Evolutionary conservation across 2,797 vertebrate species (phyloP).

Genomic region (Amphiprion clarkii): DNA sequence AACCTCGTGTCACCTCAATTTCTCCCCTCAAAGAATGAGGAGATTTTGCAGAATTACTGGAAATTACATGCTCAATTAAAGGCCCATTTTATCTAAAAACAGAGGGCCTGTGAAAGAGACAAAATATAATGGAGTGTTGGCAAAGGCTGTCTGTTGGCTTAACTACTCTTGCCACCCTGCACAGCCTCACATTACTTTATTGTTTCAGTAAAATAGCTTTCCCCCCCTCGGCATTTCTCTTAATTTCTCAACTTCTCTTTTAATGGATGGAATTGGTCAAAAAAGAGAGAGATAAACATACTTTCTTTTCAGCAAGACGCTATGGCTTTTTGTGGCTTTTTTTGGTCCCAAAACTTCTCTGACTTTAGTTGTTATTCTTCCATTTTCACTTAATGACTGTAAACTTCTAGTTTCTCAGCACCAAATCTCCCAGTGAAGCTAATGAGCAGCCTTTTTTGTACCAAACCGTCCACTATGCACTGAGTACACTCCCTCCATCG

Average conservation of each 20-base stretch:
- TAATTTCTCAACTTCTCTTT: constrained; percentile 61
- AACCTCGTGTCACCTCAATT: constrained; percentile 74
- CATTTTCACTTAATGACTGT: constrained; percentile 44
- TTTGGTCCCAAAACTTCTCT: constrained; percentile 50
- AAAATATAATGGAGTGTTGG: constrained; percentile 49
- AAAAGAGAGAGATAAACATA: constrained; percentile 64
- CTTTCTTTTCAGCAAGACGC: constrained; percentile 37
- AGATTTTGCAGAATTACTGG: constrained; percentile 70
- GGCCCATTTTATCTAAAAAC: constrained; percentile 71
- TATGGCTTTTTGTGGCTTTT: constrained; percentile 17
- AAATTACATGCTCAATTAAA: constrained; percentile 77
- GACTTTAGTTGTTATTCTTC: constrained; percentile 37
- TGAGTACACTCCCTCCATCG: neutral
- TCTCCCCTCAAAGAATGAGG: constrained; percentile 63
- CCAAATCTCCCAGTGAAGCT: constrained; percentile 29
- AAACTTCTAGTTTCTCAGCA: constrained; percentile 44
- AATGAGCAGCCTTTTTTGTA: neutral
- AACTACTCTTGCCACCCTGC: constrained; percentile 61
- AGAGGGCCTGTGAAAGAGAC: constrained; percentile 58
- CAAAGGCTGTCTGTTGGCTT: constrained; percentile 64
- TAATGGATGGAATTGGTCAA: constrained; percentile 67
- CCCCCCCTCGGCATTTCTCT: constrained; percentile 45
- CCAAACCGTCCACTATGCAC: constrained; percentile 42
- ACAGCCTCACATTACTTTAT: constrained; percentile 66
- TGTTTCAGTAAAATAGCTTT: constrained; percentile 64